phyloP scores from a whole-genome alignment of 1,140 invertebrate species.

The Drosophila yakuba region DNA sequence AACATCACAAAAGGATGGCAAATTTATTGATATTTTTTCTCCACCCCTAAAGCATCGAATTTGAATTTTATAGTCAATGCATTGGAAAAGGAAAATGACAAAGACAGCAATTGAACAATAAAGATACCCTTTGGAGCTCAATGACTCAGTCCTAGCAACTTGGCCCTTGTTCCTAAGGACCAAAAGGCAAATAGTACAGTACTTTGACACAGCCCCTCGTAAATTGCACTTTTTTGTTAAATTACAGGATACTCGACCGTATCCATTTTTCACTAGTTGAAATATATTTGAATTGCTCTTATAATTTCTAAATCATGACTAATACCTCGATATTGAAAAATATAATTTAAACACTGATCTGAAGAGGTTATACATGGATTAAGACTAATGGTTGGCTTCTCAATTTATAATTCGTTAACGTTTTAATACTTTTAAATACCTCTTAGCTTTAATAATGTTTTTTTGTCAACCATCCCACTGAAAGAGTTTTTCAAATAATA shows the following conservation, averaged over 20 bases:
- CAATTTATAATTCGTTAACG: background rate
- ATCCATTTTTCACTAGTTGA: background rate
- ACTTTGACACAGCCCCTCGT: background rate
- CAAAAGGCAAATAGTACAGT: constrained; percentile 38
- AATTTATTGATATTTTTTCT: constrained; percentile 38
- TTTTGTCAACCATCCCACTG: background rate
- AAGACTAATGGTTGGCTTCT: background rate
- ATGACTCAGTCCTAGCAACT: constrained; percentile 5
- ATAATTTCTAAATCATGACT: background rate
- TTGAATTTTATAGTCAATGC: constrained; percentile 31
- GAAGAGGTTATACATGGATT: background rate
- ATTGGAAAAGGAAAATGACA: constrained; percentile 3
- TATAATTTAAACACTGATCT: too few relatives aligned
- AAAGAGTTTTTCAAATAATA: background rate
- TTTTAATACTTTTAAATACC: too few relatives aligned
- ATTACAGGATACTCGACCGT: constrained; percentile 51
- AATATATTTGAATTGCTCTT: too few relatives aligned
- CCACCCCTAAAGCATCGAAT: constrained; percentile 2
- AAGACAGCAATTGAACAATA: constrained; percentile 34
- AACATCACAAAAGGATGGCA: constrained; percentile 35
- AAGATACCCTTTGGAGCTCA: constrained; percentile 23
- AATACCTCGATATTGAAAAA: background rate
- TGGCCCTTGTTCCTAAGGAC: background rate
- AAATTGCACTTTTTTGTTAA: constrained; percentile 37
- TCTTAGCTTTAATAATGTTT: background rate